Evolutionary conservation across 2,797 vertebrate species (phyloP), one percentile per base, ranked within the genome.

Genomic region (Vipera ursinii): DNA sequence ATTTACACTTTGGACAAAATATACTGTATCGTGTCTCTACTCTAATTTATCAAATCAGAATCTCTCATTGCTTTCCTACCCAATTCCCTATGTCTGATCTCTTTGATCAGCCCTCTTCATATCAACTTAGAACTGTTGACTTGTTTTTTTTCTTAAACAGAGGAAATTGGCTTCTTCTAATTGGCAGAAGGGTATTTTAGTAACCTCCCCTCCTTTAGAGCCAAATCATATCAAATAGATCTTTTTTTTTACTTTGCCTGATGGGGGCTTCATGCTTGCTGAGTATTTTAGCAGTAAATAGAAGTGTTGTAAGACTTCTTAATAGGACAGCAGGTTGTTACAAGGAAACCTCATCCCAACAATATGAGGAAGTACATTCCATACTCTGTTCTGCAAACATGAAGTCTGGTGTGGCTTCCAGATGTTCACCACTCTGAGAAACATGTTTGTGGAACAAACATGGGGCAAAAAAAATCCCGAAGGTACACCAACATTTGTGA

Each of bases 81-180:
- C 53, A 61, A 51, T 24, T 69, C 24, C 26, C 51, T 53, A 60
- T 0, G 1, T n/a, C 63, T 88, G 60, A 69, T 55, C 65, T 28
- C 91, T 69, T 91, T 86, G 89, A 59, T 86, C 91, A 91, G 17
- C 10, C 12, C 7, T n/a, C n/a, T 90, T 89, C n/a, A 9, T 24
- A n/a, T 85, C 59, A 89, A 86, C n/a, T 3, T n/a, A 48, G 44
- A 92, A 93, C 44, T 91, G 86, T 88, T 93, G 89, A 87, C 55
- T 90, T 91, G 53, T 51, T 91, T 57, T 93, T 93, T 91, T 89
- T 91, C 90, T 57, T 93, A 91, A 89, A 69, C 10, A 59, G 82
- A 89, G 38, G 44, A 44, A 88, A 61, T 92, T 92, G 53, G 73
- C 87, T 86, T 89, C 55, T 26, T 86, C 28, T 91, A 86, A 86